Percentiles rank a stretch among this genome's conserved stretches.
These are phyloP conservation scores for Eufriesea mexicana DNA, from an alignment of 1,140 invertebrate genomes.

Conservation along the genomic window DNA sequence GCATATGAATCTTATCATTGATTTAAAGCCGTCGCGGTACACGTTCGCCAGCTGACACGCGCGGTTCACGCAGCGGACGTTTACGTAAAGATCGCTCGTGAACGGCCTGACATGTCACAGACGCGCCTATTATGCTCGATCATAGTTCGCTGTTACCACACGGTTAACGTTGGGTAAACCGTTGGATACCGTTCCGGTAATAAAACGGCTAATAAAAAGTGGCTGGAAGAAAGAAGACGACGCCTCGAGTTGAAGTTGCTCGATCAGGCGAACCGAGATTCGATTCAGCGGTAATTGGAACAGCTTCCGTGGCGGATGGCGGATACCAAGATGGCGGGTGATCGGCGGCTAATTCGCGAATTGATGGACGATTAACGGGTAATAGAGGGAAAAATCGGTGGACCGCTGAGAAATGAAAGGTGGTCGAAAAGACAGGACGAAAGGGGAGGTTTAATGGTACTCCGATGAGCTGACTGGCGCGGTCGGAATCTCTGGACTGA, in stretches of 20 bases:
- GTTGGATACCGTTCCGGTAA: background rate
- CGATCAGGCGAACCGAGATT: background rate
- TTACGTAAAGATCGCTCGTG: constrained; percentile 13
- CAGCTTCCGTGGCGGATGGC: too few relatives aligned
- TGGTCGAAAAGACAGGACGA: background rate
- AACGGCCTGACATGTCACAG: background rate
- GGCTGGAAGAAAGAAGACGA: background rate
- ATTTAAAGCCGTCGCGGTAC: constrained; percentile 25
- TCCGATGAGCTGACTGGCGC: background rate
- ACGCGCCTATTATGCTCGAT: background rate
- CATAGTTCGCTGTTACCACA: background rate
- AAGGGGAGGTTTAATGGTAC: background rate
- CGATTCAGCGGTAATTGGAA: background rate
- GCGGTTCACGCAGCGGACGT: background rate
- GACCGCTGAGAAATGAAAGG: constrained; percentile 7
- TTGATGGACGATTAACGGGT: constrained; percentile 2
- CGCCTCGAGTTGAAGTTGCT: background rate
- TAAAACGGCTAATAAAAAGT: background rate
- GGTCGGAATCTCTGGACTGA: background rate
- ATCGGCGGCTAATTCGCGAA: background rate
- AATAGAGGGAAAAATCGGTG: background rate
- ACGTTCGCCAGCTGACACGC: constrained; percentile 13
- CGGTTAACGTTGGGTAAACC: background rate
- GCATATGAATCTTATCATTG: constrained; percentile 47
- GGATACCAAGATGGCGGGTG: background rate